Evolutionary conservation across 2,797 vertebrate genomes (phyloP), one percentile per base, ranked within the genome.

Genomic region (Aselliscus stoliczkanus): DNA sequence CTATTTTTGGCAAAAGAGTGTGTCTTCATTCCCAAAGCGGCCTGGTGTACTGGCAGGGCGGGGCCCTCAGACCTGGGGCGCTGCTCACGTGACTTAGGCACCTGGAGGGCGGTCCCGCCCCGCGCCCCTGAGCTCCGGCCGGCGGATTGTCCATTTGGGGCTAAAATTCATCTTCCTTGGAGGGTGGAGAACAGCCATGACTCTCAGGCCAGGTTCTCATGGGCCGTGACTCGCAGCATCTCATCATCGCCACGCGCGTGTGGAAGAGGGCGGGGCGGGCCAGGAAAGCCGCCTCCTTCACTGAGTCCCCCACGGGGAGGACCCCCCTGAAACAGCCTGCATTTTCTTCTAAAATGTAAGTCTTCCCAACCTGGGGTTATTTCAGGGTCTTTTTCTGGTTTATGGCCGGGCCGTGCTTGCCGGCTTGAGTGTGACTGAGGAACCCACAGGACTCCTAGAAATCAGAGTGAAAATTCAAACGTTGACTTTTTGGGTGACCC

Each of bases 1-100:
- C 91, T 92, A 83, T 97, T 96, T 92, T 91, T 83, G 92, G 95
- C 94, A 92, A 56, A 89, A 34, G 90, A 97, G 76, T 8, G 29
- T 92, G 93, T 96, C 90, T 94, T 97, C 87, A 37, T 89, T 96
- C 90, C 88, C 97, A 90, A 75, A 96, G 88, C 39, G 42, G 90
- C 93, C 92, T 73, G 31, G 25, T 37, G 44, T 65, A 67, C 79
- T 91, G 86, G 92, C 76, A 76, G 93, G 93, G 50, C 17, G 50
- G 50, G 44, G 10, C 44, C 44, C 13, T 52, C 50, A 14, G 50
- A 18, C 12, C 12, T 44, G 44, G 18, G 52, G 52, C 1, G 3
- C 17, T 52, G 52, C 52, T 54, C 52, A 5, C 20, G 17, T 54
- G 52, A 54, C 13, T 62, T 29, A 31, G 27, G 58, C 58, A 25